Conservation (phyloP, 1,140 invertebrate genomes). For the Mya arenaria region DNA sequence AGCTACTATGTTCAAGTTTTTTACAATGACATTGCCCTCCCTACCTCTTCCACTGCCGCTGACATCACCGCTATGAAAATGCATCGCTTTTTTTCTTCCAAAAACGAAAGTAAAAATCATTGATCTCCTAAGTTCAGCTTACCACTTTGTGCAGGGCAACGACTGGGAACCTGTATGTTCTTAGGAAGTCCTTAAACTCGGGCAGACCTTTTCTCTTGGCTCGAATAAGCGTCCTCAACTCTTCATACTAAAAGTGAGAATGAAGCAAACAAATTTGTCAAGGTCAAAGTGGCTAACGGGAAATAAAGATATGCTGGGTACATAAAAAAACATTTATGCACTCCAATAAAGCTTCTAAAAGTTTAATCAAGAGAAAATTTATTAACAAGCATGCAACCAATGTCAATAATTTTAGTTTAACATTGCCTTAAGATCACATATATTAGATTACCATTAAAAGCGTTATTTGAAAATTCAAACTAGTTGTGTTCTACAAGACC, state of each 20-base stretch:
- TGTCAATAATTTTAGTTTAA: background rate
- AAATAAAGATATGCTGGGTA: background rate
- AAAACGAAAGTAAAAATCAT: background rate
- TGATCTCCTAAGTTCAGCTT: slow-evolving; percentile 24
- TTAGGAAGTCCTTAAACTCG: slow-evolving; percentile 62
- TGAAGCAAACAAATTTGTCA: background rate
- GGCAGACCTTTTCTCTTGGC: slow-evolving; percentile 64
- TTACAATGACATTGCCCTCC: too few relatives aligned
- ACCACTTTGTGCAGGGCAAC: slow-evolving; percentile 63
- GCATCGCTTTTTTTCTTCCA: too few relatives aligned
- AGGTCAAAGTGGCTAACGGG: background rate
- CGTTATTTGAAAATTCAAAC: too few relatives aligned
- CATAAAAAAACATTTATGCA: background rate
- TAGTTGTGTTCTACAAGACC: too few relatives aligned
- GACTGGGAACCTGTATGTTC: slow-evolving; percentile 62
- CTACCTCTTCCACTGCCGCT: too few relatives aligned
- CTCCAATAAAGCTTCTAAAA: background rate
- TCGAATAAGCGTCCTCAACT: slow-evolving; percentile 64
- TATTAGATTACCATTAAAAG: too few relatives aligned
- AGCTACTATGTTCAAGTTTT: too few relatives aligned
- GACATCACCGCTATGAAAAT: too few relatives aligned
- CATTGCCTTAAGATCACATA: background rate
- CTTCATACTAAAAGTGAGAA: slow-evolving; percentile 67
- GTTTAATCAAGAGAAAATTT: too few relatives aligned
- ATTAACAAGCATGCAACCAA: too few relatives aligned